phyloP scores from a whole-genome alignment of 1,140 invertebrate species.

The Chelonus insularis region DNA sequence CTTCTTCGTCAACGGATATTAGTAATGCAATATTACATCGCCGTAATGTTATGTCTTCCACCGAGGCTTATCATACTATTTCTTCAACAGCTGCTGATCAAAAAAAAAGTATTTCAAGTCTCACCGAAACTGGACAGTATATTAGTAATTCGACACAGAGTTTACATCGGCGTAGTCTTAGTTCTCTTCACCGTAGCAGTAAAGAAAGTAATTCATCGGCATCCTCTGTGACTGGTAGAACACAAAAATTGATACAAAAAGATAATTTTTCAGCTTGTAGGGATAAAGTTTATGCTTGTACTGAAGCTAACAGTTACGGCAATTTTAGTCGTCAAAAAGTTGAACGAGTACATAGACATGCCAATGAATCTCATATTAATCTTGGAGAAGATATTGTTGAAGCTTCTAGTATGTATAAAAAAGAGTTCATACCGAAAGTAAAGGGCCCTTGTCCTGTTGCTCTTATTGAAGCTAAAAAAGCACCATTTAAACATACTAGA shows the following conservation, averaged over 20 bases:
- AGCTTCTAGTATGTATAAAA: slow-evolving; percentile 71
- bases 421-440: slow-evolving; percentile 70
- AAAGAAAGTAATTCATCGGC: slow-evolving; percentile 58
- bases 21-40: slow-evolving; percentile 77
- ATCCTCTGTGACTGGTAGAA: slow-evolving; percentile 57
- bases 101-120: slow-evolving; percentile 76
- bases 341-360: slow-evolving; percentile 63
- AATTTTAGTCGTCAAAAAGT: slow-evolving; percentile 64
- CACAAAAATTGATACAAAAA: slow-evolving; percentile 62
- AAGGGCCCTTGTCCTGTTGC: slow-evolving; percentile 77
- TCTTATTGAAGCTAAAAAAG: slow-evolving; percentile 70
- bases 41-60: slow-evolving; percentile 65
- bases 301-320: slow-evolving; percentile 68
- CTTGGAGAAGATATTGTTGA: slow-evolving; percentile 65
- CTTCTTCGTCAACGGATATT: slow-evolving; percentile 69
- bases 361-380: slow-evolving; percentile 73
- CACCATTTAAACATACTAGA: slow-evolving; percentile 78
- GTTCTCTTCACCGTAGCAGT: slow-evolving; percentile 70
- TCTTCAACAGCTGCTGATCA: slow-evolving; percentile 78
- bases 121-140: slow-evolving; percentile 72
- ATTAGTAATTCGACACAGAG: slow-evolving; percentile 68
- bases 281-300: slow-evolving; percentile 72
- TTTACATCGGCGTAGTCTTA: slow-evolving; percentile 73
- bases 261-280: slow-evolving; percentile 71
- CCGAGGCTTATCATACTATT: slow-evolving; percentile 68